Evolutionary conservation across 1,140 invertebrate genomes (phyloP), one percentile per base, ranked within the genome.

Genomic region (Leptopilina clavipes): DNA sequence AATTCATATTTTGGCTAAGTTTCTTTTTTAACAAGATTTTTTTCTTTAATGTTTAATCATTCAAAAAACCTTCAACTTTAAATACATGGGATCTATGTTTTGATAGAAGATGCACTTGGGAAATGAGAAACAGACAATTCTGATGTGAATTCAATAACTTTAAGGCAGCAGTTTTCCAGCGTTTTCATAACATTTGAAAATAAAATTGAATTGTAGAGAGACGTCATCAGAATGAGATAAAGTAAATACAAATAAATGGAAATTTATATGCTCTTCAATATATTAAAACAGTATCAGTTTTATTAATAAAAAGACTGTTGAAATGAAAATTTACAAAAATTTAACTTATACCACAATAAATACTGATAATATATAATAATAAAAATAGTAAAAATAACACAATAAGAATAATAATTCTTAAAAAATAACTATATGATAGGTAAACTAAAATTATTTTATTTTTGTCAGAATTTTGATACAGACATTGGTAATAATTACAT

Each of bases 121-220:
- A 52, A 17, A 52, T 17, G 14, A 52, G n/a, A 52, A 52, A 52
- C 48, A 52, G 17, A 52, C 48, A 17, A 17, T 52, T 52, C 48
- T 17, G 14, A 52, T 17, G 17, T 52, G n/a, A n/a, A 52, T 52
- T 52, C 48, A 52, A 52, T 52, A 52, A 52, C 48, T 52, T 31
- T 52, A 52, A 17, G 14, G 6, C 7, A 52, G 48, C 7, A 7
- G 48, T 52, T 52, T 52, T 7, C 48, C 3, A 52, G 48, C 17
- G n/a, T 52, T 52, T 52, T 52, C 48, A 52, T 52, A 52, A 17
- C 5, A 52, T 52, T 31, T 52, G n/a, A 52, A 52, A 6, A 52
- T 52, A 52, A 17, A 52, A 52, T 17, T 52, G 48, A 52, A 17
- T 14, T 10, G 17, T 52, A 52, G 14, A 52, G 14, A 52, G 48